Evolutionary conservation across 37 sponge, comb jelly and placozoan genomes (phyloP), one percentile per base, ranked within the genome.

Genomic region (Amphimedon queenslandica): DNA sequence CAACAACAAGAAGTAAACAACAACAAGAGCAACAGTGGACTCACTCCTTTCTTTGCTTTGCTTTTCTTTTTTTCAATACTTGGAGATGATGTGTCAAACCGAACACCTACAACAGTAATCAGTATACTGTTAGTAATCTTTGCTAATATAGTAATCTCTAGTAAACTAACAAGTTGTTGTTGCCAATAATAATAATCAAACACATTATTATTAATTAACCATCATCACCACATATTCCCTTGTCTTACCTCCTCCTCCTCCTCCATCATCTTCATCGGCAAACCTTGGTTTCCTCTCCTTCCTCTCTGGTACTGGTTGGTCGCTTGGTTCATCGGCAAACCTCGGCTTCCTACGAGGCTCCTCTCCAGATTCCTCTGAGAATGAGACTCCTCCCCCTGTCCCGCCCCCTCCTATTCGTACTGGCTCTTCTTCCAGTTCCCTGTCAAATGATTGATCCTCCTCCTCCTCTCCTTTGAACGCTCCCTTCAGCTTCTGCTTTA

Each of bases 271-370:
- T 47, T 18, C 53, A 13, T 47, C 53, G 13, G 13, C 8, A 47
- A 47, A 47, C 13, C 53, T 47, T 18, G 53, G 53, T 13, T 47
- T 47, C 13, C 53, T 47, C 13, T 47, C 53, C 13, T 8, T 47
- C 13, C 53, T 47, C 53, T 47, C 53, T 18, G 53, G 53, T 8
- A 47, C 13, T 13, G 53, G 53, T 5, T 11, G 69, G 69, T n/a
- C n/a, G n/a, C n/a, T n/a, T 41, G 38, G 23, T 24, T n/a, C 40
- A 53, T 60, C 64, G 64, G 75, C 75, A 40, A 70, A 80, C 16
- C 29, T 58, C n/a, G n/a, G n/a, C n/a, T n/a, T n/a, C n/a, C n/a
- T n/a, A n/a, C n/a, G n/a, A n/a, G 0, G 64, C 24, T 28, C 55
- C 64, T 61, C 42, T 61, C 67, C 30, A 33, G 23, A 33, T 37